A percentile compares a stretch with the other conserved stretches of the same genome.
Conservation (phyloP, 2,797 vertebrate genomes). For the Philypnodon macrostomus region DNA sequence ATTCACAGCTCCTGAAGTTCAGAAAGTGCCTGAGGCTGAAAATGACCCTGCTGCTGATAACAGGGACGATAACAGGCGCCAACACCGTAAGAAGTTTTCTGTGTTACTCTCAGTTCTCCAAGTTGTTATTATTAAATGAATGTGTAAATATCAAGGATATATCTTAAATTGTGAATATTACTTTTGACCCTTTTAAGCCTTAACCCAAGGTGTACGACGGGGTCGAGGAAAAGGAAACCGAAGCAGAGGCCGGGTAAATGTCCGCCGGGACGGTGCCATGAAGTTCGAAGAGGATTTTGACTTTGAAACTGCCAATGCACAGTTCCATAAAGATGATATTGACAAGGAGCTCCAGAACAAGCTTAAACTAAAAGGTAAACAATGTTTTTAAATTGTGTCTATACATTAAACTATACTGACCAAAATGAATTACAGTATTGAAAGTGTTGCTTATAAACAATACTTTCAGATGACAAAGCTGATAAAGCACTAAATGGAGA, state of each 20-base stretch:
- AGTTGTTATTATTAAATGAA: background rate
- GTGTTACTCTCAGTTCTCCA: background rate
- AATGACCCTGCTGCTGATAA: constrained; percentile 85
- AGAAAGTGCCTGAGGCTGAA: constrained; percentile 82
- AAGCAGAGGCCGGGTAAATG: constrained; percentile 86
- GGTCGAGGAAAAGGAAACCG: constrained; percentile 88
- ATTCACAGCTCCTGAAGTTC: constrained; percentile 76
- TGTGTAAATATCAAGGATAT: too few species aligned
- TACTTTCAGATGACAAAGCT: constrained; percentile 85
- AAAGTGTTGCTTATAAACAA: background rate
- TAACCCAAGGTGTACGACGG: constrained; percentile 77
- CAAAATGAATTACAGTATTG: background rate
- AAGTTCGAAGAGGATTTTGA: constrained; percentile 99
- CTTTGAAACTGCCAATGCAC: constrained; percentile 97
- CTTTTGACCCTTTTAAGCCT: constrained; percentile 37
- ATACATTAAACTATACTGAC: background rate
- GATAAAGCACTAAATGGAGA: constrained; percentile 92
- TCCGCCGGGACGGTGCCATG: constrained; percentile 90
- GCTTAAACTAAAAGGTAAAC: constrained; percentile 92
- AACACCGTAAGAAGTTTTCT: constrained; percentile 70
- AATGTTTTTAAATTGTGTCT: too few species aligned
- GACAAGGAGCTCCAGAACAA: constrained; percentile 97
- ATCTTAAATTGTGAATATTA: background rate
- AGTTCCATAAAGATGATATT: constrained; percentile 98
- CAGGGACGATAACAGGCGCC: constrained; percentile 79